A percentile compares a stretch with the other conserved stretches of the same genome.
Conservation (phyloP, 2,888 invertebrate species). For the Dorcus hopei region DNA sequence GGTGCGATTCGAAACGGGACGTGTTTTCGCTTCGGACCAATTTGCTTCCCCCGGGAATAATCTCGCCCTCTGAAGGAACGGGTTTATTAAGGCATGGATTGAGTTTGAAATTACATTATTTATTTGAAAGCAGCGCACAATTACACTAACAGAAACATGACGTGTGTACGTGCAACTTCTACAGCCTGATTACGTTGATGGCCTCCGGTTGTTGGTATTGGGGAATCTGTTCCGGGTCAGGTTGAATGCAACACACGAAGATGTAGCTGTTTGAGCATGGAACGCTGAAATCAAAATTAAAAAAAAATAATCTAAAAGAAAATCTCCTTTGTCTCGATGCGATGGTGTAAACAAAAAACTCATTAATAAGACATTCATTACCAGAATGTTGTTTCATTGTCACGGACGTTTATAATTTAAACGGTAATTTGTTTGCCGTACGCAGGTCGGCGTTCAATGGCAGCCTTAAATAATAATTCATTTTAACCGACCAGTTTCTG, state of each 20-base stretch:
- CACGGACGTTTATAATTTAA: conserved; percentile 1
- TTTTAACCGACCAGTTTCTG: background rate
- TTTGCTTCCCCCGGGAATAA: too few relatives aligned
- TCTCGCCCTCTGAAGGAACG: too few relatives aligned
- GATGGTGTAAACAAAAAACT: background rate
- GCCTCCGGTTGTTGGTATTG: too few relatives aligned
- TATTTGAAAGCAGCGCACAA: too few relatives aligned
- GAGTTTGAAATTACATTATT: too few relatives aligned
- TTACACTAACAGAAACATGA: too few relatives aligned
- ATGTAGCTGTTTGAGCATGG: conserved; percentile 23
- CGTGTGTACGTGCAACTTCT: too few relatives aligned
- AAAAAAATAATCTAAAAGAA: background rate
- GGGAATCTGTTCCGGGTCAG: conserved; percentile 7
- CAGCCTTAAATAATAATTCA: background rate
- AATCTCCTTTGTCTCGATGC: background rate
- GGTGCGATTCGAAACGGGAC: too few relatives aligned
- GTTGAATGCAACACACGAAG: conserved; percentile 24
- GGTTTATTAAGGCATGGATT: too few relatives aligned
- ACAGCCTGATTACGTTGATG: too few relatives aligned
- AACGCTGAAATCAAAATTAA: conserved; percentile 19
- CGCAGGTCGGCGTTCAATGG: background rate
- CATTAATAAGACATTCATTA: conserved; percentile 3
- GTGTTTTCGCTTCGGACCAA: background rate
- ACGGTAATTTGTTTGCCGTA: background rate
- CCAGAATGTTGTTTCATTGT: conserved; percentile 1